A percentile compares a stretch with the other conserved stretches of the same genome.
Conservation (phyloP, 2,797 vertebrate genomes). For the Orientallactaga sibirica region DNA sequence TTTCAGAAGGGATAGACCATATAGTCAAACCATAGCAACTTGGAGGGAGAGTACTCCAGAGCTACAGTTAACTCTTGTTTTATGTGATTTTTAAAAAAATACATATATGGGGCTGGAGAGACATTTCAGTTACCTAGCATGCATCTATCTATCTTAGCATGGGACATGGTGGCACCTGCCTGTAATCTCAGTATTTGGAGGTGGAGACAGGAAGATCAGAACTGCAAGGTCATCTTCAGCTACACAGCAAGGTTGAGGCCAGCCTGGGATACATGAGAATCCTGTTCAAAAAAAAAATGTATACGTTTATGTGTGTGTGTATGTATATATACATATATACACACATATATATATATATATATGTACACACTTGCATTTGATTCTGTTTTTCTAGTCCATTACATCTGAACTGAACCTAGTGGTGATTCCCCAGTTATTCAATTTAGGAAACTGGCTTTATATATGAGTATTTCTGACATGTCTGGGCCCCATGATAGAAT, state of each 20-base stretch:
- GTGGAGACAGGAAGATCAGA: background rate
- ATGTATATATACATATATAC: too few species aligned
- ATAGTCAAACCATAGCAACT: background rate
- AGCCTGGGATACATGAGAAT: background rate
- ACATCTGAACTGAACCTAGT: background rate
- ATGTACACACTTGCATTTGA: background rate
- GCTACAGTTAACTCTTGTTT: background rate
- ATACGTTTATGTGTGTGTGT: too few species aligned
- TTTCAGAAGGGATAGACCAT: background rate
- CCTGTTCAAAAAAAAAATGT: background rate
- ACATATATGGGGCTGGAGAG: too few species aligned
- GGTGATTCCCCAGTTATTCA: background rate
- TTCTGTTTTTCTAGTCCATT: background rate
- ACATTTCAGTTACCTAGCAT: background rate
- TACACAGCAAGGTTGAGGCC: background rate
- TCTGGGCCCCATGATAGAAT: background rate
- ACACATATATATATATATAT: too few species aligned
- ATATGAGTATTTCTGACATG: background rate
- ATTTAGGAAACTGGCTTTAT: background rate
- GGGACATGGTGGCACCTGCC: background rate
- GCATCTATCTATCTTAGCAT: background rate
- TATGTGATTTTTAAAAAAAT: background rate
- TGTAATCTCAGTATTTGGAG: background rate
- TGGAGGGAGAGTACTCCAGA: background rate
- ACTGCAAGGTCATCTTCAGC: background rate